These are phyloP conservation scores for Cyanoderma ruficeps DNA, from an alignment of 2,113 vertebrate genomes.

Conservation along the genomic window DNA sequence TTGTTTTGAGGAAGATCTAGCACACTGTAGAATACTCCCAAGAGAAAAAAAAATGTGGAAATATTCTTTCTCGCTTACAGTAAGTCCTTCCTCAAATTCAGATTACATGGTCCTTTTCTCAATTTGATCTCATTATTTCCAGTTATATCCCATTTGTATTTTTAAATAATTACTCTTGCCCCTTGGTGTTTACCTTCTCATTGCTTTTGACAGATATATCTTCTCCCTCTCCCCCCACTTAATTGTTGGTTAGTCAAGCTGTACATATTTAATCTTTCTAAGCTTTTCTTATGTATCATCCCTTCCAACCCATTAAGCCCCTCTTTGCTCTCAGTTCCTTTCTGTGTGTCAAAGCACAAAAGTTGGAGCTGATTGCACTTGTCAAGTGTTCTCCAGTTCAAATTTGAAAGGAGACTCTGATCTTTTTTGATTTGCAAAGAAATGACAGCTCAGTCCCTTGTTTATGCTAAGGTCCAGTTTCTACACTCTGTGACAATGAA, in stretches of 20 bases:
- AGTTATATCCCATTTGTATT: conserved; percentile 58
- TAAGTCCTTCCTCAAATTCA: conserved; percentile 35
- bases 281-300: conserved; percentile 25
- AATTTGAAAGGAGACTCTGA: background rate
- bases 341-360: background rate
- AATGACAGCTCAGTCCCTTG: background rate
- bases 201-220: conserved; percentile 50
- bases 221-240: conserved; percentile 32
- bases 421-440: background rate
- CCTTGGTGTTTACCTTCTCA: conserved; percentile 66
- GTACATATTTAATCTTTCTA: conserved; percentile 62
- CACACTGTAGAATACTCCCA: background rate
- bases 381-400: background rate
- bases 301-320: background rate
- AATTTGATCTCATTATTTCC: conserved; percentile 59
- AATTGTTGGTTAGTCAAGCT: conserved; percentile 69
- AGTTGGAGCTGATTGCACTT: background rate
- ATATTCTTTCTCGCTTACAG: background rate
- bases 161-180: conserved; percentile 67
- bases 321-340: background rate
- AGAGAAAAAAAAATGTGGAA: conserved; percentile 6
- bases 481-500: background rate
- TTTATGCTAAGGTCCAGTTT: background rate
- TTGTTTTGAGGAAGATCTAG: conserved; percentile 47
- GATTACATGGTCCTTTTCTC: conserved; percentile 18